These are phyloP conservation scores for Tupaia chinensis DNA, from an alignment of 2,113 vertebrate species.

Conservation along the genomic window DNA sequence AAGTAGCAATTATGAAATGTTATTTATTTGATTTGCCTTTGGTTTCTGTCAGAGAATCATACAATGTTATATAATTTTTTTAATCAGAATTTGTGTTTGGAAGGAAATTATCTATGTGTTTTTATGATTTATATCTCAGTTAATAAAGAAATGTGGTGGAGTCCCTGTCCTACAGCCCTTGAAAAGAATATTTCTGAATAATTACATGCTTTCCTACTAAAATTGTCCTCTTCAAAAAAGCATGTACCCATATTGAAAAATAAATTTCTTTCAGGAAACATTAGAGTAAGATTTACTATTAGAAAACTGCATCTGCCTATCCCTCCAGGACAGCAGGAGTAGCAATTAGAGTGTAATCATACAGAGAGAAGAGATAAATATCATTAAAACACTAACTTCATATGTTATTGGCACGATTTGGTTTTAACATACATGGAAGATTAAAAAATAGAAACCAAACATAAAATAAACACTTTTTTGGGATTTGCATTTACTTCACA, in stretches of 20 bases:
- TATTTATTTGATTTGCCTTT: neutral
- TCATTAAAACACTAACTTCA: neutral
- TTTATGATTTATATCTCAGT: neutral
- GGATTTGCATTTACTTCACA: conserved; percentile 5
- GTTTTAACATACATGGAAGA: neutral
- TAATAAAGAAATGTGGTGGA: neutral
- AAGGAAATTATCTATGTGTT: neutral
- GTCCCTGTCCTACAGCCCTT: neutral
- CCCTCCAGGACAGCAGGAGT: neutral
- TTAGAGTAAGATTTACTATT: neutral
- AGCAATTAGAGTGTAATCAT: neutral
- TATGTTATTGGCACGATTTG: neutral
- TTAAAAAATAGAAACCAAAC: neutral
- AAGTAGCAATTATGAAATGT: conserved; percentile 17
- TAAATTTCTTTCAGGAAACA: neutral
- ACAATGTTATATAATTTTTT: neutral
- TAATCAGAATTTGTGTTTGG: neutral
- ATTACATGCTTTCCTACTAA: neutral
- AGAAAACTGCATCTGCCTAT: neutral
- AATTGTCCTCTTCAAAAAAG: neutral
- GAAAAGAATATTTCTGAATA: conserved; percentile 5
- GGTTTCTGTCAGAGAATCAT: conserved; percentile 15
- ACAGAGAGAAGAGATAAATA: neutral
- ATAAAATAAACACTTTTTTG: neutral
- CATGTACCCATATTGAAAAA: neutral